These are phyloP conservation scores for Podiceps cristatus DNA, from an alignment of 2,113 vertebrate genomes.

Conservation along the genomic window DNA sequence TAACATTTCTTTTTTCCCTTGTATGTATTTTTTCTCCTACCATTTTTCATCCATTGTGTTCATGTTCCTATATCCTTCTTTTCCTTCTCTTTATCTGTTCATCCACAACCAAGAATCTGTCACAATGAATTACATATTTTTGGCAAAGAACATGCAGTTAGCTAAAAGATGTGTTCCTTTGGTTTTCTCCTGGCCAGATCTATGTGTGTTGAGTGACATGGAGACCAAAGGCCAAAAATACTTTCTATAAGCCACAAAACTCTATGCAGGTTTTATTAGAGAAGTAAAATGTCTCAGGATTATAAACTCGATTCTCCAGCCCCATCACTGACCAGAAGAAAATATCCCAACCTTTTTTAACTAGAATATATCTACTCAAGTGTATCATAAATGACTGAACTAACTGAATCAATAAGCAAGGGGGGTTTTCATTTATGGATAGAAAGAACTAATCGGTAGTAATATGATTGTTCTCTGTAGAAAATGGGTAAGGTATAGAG, in stretches of 20 bases:
- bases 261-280: not conserved
- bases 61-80: not conserved
- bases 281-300: not conserved
- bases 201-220: not conserved
- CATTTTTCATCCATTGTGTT: not conserved
- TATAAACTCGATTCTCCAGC: not conserved
- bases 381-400: slow-evolving; percentile 41
- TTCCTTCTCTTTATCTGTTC: not conserved
- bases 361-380: slow-evolving; percentile 31
- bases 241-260: not conserved
- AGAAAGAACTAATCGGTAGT: slow-evolving; percentile 41
- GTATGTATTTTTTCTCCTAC: not conserved
- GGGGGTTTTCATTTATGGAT: slow-evolving; percentile 27
- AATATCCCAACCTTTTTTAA: slow-evolving; percentile 26
- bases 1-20: not conserved
- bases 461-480: slow-evolving; percentile 54
- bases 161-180: not conserved
- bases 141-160: not conserved
- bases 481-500: slow-evolving; percentile 64
- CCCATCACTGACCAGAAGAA: slow-evolving; percentile 7
- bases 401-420: slow-evolving; percentile 63
- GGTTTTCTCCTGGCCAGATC: not conserved
- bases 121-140: not conserved
- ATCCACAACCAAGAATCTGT: not conserved
- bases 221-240: not conserved